Conservation (phyloP, 2,888 invertebrate genomes). For the Adelognathus sp. region DNA sequence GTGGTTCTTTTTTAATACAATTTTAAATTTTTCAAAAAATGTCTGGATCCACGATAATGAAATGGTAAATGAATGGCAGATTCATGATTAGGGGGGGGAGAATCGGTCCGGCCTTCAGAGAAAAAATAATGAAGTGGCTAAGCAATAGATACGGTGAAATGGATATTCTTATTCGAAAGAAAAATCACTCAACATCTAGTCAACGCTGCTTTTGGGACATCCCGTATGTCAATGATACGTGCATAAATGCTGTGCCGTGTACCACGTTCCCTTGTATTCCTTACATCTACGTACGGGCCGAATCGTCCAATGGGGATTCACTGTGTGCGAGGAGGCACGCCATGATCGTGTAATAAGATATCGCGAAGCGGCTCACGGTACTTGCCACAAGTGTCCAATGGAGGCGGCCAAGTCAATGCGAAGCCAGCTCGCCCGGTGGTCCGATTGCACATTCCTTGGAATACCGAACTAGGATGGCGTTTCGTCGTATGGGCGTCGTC, state of each 20-base stretch:
- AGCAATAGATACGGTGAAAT: background rate
- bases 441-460: conserved; percentile 63
- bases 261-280: conserved; percentile 1
- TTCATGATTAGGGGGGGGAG: too few relatives aligned
- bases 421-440: conserved; percentile 67
- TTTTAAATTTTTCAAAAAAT: too few relatives aligned
- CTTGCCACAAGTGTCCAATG: conserved; percentile 64
- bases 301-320: conserved; percentile 48
- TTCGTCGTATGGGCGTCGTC: conserved; percentile 31
- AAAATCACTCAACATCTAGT: background rate
- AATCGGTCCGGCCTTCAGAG: too few relatives aligned
- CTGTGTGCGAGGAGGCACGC: conserved; percentile 58
- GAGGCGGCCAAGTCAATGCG: conserved; percentile 16
- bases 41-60: too few relatives aligned
- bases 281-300: conserved; percentile 19
- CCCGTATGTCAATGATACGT: background rate
- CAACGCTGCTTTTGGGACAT: background rate
- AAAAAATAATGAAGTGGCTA: background rate
- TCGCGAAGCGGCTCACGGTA: conserved; percentile 62
- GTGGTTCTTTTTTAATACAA: too few relatives aligned
- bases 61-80: too few relatives aligned
- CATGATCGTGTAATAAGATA: conserved; percentile 74
- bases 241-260: background rate
- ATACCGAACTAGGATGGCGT: conserved; percentile 62
- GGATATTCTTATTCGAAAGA: background rate